Evolutionary conservation across 2,797 vertebrate species (phyloP).

Genomic region (Brachyrhaphis roseni): DNA sequence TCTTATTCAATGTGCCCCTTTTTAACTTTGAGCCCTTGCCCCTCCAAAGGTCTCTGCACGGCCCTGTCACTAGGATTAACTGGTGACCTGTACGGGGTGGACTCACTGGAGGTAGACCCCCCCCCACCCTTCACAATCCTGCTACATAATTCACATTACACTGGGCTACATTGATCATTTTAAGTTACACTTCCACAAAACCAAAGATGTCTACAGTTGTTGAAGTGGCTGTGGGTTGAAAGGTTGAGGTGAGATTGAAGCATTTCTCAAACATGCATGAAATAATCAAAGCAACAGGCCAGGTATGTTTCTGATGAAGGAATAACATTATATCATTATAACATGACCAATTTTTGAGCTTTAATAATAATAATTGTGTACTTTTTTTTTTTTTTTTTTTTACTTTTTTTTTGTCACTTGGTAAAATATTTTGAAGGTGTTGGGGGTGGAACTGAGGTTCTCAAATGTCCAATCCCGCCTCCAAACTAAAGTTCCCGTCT

Average conservation of each 20-base stretch:
- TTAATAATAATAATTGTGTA: too few species aligned
- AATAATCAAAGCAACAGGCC: too few species aligned
- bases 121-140: not conserved
- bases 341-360: too few species aligned
- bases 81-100: not conserved
- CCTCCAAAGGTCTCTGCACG: too few species aligned
- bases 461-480: constrained; percentile 7
- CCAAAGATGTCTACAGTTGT: not conserved
- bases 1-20: too few species aligned
- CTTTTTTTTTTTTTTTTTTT: too few species aligned
- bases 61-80: too few species aligned
- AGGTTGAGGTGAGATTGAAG: too few species aligned
- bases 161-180: not conserved
- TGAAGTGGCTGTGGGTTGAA: not conserved
- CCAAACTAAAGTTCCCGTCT: not conserved
- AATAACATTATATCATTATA: too few species aligned
- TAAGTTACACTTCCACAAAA: not conserved
- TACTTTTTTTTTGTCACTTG: not conserved
- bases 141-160: not conserved
- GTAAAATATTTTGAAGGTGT: not conserved
- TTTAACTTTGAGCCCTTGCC: too few species aligned
- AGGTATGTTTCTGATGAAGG: too few species aligned
- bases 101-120: not conserved
- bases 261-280: too few species aligned
- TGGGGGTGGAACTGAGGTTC: not conserved